These are phyloP conservation scores for Serinus canaria DNA, from an alignment of 2,113 vertebrate species.

Conservation along the genomic window DNA sequence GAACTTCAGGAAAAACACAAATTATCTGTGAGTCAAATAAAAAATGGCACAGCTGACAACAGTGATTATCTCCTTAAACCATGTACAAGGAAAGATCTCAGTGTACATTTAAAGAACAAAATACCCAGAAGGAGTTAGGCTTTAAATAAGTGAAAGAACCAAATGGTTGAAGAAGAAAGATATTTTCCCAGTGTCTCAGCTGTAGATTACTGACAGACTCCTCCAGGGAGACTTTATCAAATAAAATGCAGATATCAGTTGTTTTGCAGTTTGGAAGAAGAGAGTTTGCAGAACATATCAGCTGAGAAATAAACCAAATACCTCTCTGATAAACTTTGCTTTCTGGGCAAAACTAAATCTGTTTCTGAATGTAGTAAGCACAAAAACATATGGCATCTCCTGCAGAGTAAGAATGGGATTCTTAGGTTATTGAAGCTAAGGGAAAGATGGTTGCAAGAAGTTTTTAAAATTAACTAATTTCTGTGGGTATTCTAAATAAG, in stretches of 20 bases:
- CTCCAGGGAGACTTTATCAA: neutral
- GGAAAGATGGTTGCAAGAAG: neutral
- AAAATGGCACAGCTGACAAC: conserved; percentile 5
- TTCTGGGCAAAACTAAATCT: neutral
- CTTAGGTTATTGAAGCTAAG: neutral
- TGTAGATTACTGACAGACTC: neutral
- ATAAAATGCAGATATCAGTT: neutral
- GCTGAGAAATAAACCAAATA: neutral
- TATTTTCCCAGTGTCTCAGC: neutral
- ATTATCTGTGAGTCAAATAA: neutral
- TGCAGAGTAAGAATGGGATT: neutral
- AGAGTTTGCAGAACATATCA: neutral
- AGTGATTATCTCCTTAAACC: neutral
- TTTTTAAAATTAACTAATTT: neutral
- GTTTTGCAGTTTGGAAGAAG: neutral
- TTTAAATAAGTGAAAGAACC: neutral
- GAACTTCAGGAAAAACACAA: neutral
- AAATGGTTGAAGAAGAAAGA: neutral
- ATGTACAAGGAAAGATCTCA: neutral
- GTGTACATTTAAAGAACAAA: neutral
- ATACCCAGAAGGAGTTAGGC: neutral
- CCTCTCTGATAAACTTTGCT: neutral
- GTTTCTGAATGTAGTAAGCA: neutral
- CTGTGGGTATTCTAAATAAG: neutral
- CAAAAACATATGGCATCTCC: neutral